Evolutionary conservation across 2,113 vertebrate genomes (phyloP).

Genomic region (Ceratotherium simum): DNA sequence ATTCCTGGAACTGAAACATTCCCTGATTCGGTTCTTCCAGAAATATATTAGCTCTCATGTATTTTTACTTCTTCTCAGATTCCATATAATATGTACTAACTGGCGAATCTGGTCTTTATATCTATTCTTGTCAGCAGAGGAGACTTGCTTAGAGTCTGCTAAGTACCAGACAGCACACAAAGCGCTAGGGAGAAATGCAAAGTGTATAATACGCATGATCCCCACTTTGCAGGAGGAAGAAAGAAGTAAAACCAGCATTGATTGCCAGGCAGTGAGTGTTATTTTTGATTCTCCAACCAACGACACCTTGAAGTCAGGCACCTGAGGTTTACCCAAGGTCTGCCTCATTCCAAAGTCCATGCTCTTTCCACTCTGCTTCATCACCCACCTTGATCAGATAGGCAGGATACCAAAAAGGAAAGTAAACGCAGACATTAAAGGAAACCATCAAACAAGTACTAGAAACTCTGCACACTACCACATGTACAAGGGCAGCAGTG

Average conservation of each 20-base stretch:
- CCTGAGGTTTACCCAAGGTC: background rate
- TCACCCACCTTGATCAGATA: background rate
- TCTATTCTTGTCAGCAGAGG: background rate
- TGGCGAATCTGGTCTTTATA: background rate
- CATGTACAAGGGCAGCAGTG: background rate
- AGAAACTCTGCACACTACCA: background rate
- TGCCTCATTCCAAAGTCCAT: background rate
- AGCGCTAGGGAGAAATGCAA: background rate
- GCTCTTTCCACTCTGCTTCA: background rate
- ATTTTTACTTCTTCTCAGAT: slow-evolving; percentile 1
- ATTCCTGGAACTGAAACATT: background rate
- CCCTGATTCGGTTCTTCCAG: background rate
- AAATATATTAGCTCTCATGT: background rate
- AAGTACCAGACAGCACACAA: background rate
- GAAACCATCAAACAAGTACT: background rate
- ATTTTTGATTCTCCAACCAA: background rate
- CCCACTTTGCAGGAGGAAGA: background rate
- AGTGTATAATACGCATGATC: background rate
- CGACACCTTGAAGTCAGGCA: background rate
- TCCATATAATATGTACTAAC: background rate
- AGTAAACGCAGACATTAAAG: background rate
- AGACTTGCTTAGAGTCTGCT: background rate
- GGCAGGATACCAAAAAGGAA: background rate
- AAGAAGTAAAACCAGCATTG: background rate
- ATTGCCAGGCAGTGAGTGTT: background rate